Evolutionary conservation across 2,113 vertebrate species (phyloP), one percentile per base, ranked within the genome.

Genomic region (Condylura cristata): DNA sequence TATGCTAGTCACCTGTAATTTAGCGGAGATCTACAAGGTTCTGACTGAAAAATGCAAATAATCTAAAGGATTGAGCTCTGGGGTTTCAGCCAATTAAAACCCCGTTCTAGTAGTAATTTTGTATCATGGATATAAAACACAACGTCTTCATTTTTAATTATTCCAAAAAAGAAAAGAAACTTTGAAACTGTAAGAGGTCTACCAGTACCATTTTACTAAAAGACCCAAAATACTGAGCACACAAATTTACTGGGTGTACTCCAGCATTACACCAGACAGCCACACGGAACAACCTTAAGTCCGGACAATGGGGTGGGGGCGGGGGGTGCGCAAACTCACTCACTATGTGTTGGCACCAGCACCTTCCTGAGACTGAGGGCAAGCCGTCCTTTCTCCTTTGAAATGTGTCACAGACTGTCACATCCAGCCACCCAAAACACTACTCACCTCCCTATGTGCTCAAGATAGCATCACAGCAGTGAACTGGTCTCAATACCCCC

Each of bases 41-140:
- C 46, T 79, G n/a, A 17, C 16, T 80, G 2, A 3, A 75, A 72
- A 95, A 89, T 85, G 18, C 75, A 97, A 89, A 41, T 22, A 91
- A 76, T 90, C 75, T 48, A 80, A 95, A 30, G n/a, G 93, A 75
- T 34, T 92, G 53, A 37, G 41, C 26, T 76, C 58, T 95, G 90
- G 0, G 4, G 85, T 96, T 95, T 76, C 82, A 84, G 66, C 83
- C 1, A 30, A 28, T 63, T 56, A 46, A 86, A 71, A 34, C 14
- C 6, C 39, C n/a, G 48, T 82, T 71, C 46, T 48, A 92, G 30
- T 32, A 85, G 26, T 32, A 86, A 68, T 48, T 95, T 12, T 63
- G 13, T 39, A 41, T 84, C 6, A 53, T 37, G 32, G 51, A 28
- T 75, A 66, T 65, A 81, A 86, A 94, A 93, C n/a, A 37, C 17